phyloP scores from a whole-genome alignment of 1,140 invertebrate genomes.

The Drepana arcuata region DNA sequence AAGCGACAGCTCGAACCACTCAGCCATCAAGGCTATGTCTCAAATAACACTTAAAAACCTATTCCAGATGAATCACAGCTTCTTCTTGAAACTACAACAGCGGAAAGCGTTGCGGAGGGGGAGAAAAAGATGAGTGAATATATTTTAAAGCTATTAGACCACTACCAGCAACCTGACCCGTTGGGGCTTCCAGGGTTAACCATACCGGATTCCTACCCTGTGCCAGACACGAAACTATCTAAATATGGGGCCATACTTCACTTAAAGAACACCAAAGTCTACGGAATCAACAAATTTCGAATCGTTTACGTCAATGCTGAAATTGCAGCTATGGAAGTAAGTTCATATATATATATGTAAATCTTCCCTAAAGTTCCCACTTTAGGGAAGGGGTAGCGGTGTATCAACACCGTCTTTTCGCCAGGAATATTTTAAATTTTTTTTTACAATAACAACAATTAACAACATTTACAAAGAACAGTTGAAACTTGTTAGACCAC shows the following conservation, averaged over 20 bases:
- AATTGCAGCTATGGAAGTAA: constrained; percentile 51
- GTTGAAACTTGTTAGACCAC: neutral
- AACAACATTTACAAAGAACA: too few relatives aligned
- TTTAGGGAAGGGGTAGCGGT: neutral
- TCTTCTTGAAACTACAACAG: neutral
- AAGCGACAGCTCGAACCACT: too few relatives aligned
- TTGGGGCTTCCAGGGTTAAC: constrained; percentile 82
- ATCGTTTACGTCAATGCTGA: constrained; percentile 67
- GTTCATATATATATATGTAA: neutral
- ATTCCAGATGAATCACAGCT: too few relatives aligned
- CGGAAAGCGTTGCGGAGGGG: constrained; percentile 44
- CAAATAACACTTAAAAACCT: too few relatives aligned
- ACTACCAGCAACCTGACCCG: constrained; percentile 83
- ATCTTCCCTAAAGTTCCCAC: neutral
- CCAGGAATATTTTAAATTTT: neutral
- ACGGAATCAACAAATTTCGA: constrained; percentile 85
- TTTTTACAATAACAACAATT: neutral
- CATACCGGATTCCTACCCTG: constrained; percentile 83
- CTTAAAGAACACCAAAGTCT: constrained; percentile 80
- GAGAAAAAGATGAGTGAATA: constrained; percentile 80
- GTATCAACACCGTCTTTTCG: too few relatives aligned
- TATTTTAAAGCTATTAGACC: constrained; percentile 81
- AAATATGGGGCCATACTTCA: constrained; percentile 78
- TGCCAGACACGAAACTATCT: constrained; percentile 82
- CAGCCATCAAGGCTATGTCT: too few relatives aligned